A percentile compares a stretch with the other conserved stretches of the same genome.
These are phyloP conservation scores for Oryctes rhinoceros DNA, from an alignment of 1,140 invertebrate species.

Conservation along the genomic window DNA sequence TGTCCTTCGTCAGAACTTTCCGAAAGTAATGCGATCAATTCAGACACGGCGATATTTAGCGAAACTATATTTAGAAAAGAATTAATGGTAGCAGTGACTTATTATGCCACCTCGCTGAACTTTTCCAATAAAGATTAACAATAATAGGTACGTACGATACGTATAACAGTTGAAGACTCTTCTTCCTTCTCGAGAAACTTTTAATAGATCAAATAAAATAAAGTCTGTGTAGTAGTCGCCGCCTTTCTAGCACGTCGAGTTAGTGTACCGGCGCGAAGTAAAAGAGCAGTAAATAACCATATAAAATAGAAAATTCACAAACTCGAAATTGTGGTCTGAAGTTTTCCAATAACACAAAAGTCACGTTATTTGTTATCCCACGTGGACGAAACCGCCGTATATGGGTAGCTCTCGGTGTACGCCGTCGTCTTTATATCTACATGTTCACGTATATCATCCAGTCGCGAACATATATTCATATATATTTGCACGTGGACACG, in stretches of 20 bases:
- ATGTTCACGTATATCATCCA: neutral
- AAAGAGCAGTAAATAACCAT: conserved; percentile 44
- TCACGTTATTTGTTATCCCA: conserved; percentile 53
- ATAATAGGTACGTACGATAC: conserved; percentile 19
- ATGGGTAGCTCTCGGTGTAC: neutral
- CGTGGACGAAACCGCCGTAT: conserved; percentile 43
- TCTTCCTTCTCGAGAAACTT: conserved; percentile 1
- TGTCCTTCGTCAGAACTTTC: neutral
- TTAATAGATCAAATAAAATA: conserved; percentile 30
- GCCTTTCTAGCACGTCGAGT: neutral
- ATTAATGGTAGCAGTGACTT: neutral
- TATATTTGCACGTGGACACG: neutral
- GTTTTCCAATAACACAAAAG: conserved; percentile 54
- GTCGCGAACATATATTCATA: neutral
- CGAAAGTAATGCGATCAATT: neutral
- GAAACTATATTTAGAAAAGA: neutral
- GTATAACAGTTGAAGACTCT: neutral
- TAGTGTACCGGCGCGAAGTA: conserved; percentile 3
- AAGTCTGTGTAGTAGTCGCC: conserved; percentile 1
- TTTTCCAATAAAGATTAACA: conserved; percentile 33
- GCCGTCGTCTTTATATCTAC: neutral
- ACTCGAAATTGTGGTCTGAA: conserved; percentile 52
- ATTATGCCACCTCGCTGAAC: neutral
- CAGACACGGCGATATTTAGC: neutral
- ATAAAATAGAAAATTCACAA: conserved; percentile 46